Percentiles rank a stretch among this genome's conserved stretches.
These are phyloP conservation scores for Axinella damicornis DNA, from an alignment of 37 sponge, comb jelly and placozoan genomes.

Conservation along the genomic window DNA sequence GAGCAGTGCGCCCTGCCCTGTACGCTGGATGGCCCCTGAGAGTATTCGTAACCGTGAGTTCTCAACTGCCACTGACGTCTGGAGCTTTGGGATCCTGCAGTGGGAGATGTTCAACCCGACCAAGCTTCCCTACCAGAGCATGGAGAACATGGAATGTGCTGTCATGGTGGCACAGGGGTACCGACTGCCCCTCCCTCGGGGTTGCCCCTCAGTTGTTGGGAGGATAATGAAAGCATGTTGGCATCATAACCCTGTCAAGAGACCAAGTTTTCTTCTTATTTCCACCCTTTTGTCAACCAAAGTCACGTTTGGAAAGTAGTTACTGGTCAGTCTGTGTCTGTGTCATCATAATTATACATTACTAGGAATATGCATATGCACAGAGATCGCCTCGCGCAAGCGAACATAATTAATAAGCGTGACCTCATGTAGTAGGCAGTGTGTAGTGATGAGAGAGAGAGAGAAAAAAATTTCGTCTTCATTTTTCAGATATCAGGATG, in stretches of 20 bases:
- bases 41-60: slow-evolving; percentile 42
- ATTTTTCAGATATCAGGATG: too few relatives aligned
- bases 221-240: slow-evolving; percentile 82
- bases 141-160: slow-evolving; percentile 42
- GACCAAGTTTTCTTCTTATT: slow-evolving; percentile 79
- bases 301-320: not conserved
- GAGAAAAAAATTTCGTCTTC: too few relatives aligned
- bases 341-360: too few relatives aligned
- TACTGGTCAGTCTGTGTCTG: too few relatives aligned
- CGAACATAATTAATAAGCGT: too few relatives aligned
- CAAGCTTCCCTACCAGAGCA: not conserved
- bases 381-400: too few relatives aligned
- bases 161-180: slow-evolving; percentile 27
- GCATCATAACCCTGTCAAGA: slow-evolving; percentile 45
- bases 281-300: slow-evolving; percentile 63
- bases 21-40: slow-evolving; percentile 83
- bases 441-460: too few relatives aligned
- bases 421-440: too few relatives aligned
- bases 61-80: slow-evolving; percentile 78
- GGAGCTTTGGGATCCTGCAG: slow-evolving; percentile 74
- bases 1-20: slow-evolving; percentile 6
- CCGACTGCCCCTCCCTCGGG: slow-evolving; percentile 43
- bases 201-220: slow-evolving; percentile 27
- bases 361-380: too few relatives aligned
- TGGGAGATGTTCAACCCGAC: slow-evolving; percentile 78